These are phyloP conservation scores for Brachionus manjavacas DNA, from an alignment of 1,140 invertebrate genomes.

Conservation along the genomic window DNA sequence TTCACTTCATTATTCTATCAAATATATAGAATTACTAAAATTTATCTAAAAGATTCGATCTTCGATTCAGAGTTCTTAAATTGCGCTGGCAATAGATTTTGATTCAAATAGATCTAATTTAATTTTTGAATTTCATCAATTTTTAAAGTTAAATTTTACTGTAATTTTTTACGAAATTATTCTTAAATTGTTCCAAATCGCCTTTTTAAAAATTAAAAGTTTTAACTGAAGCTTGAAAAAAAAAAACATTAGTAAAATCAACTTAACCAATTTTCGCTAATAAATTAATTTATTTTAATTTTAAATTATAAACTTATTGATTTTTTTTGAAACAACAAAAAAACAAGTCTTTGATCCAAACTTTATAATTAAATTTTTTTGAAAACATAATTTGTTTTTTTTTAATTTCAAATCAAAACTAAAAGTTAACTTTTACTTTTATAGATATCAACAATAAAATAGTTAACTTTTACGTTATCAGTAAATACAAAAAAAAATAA, in stretches of 20 bases:
- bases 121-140: no score
- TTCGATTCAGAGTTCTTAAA: no score
- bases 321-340: background rate
- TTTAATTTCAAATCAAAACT: background rate
- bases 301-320: background rate
- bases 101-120: no score
- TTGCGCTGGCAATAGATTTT: no score
- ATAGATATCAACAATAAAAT: background rate
- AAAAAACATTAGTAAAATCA: background rate
- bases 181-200: no score
- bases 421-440: background rate
- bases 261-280: background rate
- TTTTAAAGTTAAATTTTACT: no score
- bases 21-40: no score
- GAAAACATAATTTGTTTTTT: background rate
- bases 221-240: background rate
- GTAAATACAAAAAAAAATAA: background rate
- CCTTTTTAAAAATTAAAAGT: no score
- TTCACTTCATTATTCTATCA: no score
- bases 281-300: background rate
- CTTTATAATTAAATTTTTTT: background rate
- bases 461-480: background rate
- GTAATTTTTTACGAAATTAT: no score
- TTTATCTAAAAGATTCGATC: no score
- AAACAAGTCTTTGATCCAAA: background rate